Evolutionary conservation across 2,797 vertebrate genomes (phyloP).

Genomic region (Poeciliopsis gracilis): DNA sequence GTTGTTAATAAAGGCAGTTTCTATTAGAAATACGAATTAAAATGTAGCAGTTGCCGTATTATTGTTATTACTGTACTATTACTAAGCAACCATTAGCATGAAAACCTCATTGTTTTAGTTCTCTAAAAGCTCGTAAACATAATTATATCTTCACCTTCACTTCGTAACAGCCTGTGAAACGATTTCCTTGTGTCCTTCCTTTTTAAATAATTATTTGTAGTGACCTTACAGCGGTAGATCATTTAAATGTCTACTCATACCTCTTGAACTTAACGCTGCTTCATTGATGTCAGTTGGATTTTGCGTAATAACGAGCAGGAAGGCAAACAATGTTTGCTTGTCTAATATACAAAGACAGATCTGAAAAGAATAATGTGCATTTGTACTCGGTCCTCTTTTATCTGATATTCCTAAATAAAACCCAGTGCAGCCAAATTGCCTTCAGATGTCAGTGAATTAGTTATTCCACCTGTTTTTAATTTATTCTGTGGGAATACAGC

Average conservation of each 20-base stretch:
- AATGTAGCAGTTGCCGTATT: background rate
- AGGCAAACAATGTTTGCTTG: background rate
- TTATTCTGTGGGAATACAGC: background rate
- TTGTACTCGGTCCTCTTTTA: background rate
- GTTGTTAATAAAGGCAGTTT: background rate
- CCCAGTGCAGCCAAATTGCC: background rate
- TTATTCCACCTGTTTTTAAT: background rate
- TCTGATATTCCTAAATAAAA: background rate
- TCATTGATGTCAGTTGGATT: background rate
- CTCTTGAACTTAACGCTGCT: background rate
- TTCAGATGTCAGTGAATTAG: background rate
- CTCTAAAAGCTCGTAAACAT: background rate
- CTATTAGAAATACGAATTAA: background rate
- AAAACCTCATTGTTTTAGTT: conserved; percentile 1
- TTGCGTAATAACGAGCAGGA: background rate
- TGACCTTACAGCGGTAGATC: background rate
- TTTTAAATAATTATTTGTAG: background rate
- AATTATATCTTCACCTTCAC: background rate
- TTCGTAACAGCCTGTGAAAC: background rate
- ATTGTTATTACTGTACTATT: too few species aligned
- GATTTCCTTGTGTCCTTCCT: background rate
- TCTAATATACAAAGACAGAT: background rate
- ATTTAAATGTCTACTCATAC: background rate
- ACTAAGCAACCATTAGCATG: background rate
- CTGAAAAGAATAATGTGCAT: background rate